phyloP scores from a whole-genome alignment of 2,113 vertebrate genomes.

The Alethe castanea region DNA sequence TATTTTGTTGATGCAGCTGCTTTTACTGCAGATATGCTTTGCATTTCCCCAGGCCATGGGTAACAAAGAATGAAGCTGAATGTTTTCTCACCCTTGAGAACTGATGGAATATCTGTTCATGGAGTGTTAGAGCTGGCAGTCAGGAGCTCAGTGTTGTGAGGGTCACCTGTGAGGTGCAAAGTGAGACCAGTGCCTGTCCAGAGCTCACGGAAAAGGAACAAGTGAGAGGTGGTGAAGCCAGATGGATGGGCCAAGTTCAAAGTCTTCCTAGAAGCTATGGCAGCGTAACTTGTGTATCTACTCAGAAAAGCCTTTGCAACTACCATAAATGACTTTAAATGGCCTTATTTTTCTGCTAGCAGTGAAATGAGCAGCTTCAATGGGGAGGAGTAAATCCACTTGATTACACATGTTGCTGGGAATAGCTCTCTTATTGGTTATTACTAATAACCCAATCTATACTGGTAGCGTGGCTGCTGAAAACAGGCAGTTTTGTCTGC shows the following conservation, averaged over 20 bases:
- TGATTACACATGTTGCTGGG: slow-evolving; percentile 18
- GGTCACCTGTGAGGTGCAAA: neutral
- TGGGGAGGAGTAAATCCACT: slow-evolving; percentile 52
- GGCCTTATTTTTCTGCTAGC: slow-evolving; percentile 29
- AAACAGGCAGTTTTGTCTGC: neutral
- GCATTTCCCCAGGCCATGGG: neutral
- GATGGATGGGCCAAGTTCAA: neutral
- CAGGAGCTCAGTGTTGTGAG: neutral
- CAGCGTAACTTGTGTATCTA: neutral
- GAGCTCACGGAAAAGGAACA: neutral
- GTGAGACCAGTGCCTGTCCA: neutral
- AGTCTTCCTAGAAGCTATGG: neutral
- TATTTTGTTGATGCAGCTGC: neutral
- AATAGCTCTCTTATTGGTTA: slow-evolving; percentile 24
- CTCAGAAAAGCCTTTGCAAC: slow-evolving; percentile 17
- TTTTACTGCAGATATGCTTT: neutral
- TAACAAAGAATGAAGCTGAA: neutral
- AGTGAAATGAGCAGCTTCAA: slow-evolving; percentile 22
- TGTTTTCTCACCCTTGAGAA: neutral
- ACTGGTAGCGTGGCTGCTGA: neutral
- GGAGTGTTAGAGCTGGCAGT: rapidly evolving
- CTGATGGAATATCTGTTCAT: neutral
- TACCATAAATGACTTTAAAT: slow-evolving; percentile 33
- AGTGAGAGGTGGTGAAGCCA: neutral
- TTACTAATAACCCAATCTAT: neutral